phyloP scores from a whole-genome alignment of 2,888 invertebrate genomes.

The Chirona hameri region DNA sequence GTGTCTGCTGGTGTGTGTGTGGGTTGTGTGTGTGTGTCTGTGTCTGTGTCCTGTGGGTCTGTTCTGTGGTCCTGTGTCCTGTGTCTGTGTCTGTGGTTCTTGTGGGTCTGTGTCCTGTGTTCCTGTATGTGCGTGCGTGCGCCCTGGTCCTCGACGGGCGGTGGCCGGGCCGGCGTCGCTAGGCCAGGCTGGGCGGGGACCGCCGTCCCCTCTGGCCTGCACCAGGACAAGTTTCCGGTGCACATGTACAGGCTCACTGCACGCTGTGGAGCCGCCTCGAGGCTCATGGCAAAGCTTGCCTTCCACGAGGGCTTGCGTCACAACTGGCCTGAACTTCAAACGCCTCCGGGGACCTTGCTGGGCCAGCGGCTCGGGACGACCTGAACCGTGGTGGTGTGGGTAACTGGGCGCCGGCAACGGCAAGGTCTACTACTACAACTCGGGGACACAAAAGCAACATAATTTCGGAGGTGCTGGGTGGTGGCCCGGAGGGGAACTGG shows the following conservation, averaged over 20 bases:
- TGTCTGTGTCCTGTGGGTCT: too few species aligned
- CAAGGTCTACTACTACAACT: conserved; percentile 63
- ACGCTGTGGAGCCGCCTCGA: conserved; percentile 68
- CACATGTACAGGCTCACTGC: conserved; percentile 38
- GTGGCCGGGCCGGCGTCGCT: background rate
- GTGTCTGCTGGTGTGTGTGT: too few species aligned
- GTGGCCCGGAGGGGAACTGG: conserved; percentile 49
- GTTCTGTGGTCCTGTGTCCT: too few species aligned
- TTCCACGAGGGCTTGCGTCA: conserved; percentile 59
- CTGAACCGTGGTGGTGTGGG: conserved; percentile 80
- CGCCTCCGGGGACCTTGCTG: conserved; percentile 35
- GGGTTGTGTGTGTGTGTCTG: too few species aligned
- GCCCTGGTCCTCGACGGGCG: background rate
- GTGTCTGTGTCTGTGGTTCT: background rate
- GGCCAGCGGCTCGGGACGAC: conserved; percentile 90
- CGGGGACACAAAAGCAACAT: conserved; percentile 83
- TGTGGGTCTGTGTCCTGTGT: background rate
- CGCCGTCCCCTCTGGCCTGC: conserved; percentile 3
- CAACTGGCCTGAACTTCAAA: conserved; percentile 39
- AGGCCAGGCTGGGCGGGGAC: background rate
- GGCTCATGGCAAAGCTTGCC: conserved; percentile 69
- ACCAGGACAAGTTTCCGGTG: conserved; percentile 23
- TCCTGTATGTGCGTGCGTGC: background rate
- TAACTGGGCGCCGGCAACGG: conserved; percentile 78
- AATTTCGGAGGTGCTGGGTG: too few species aligned